Percentiles rank a stretch among this genome's conserved stretches.
phyloP scores from a whole-genome alignment of 2,888 invertebrate species.

The Altica lythri region DNA sequence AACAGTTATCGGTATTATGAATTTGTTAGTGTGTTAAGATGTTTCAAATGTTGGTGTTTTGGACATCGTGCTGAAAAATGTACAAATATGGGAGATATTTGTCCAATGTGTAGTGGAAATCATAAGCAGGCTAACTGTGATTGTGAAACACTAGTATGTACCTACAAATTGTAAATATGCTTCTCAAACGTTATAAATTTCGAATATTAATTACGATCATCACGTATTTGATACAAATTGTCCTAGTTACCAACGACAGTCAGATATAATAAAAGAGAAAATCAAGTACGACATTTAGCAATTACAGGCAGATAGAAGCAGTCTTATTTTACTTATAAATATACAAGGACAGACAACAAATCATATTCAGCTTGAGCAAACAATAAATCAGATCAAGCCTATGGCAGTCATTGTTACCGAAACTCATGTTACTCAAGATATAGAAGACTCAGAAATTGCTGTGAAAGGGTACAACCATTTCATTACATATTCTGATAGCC shows the following conservation, averaged over 20 bases:
- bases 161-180: slow-evolving; percentile 2
- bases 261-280: background rate
- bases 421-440: background rate
- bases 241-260: too few species aligned
- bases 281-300: background rate
- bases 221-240: too few species aligned
- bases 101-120: background rate
- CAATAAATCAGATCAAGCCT: background rate
- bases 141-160: background rate
- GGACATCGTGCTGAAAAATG: too few species aligned
- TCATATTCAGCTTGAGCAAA: slow-evolving; percentile 1
- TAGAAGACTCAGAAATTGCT: slow-evolving; percentile 3
- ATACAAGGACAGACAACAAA: slow-evolving; percentile 3
- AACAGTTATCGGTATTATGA: too few species aligned
- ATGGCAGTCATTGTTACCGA: slow-evolving; percentile 1
- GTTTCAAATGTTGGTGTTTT: too few species aligned
- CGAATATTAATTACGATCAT: too few species aligned
- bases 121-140: background rate
- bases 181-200: background rate
- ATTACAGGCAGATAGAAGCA: background rate
- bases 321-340: slow-evolving; percentile 2
- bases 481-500: background rate
- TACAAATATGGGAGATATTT: too few species aligned
- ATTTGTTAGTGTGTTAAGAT: too few species aligned
- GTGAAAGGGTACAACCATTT: slow-evolving; percentile 1